Conservation (phyloP, 1,140 invertebrate species). For the Caenorhabditis brenneri region DNA sequence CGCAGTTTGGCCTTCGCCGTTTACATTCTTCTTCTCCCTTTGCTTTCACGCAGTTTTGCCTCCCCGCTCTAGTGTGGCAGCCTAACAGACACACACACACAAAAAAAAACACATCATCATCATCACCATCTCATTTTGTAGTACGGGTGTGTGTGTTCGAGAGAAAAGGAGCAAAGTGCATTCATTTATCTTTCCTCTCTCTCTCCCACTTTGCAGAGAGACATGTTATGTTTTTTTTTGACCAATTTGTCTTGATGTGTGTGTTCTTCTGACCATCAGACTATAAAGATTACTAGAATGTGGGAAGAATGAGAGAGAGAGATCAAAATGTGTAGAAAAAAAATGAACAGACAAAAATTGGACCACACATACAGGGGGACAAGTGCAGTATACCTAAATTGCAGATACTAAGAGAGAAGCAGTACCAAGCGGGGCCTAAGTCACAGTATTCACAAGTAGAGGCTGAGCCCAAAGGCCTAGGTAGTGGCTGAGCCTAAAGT, state of each 20-base stretch:
- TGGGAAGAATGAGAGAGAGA: background rate
- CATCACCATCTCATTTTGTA: constrained; percentile 16
- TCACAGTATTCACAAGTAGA: no score
- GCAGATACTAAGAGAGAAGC: no score
- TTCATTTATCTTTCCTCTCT: constrained; percentile 20
- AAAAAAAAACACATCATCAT: constrained; percentile 41
- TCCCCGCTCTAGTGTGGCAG: background rate
- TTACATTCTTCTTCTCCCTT: constrained; percentile 1
- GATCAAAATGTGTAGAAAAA: no score
- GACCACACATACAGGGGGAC: no score
- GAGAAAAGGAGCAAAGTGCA: constrained; percentile 40
- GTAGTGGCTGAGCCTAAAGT: no score
- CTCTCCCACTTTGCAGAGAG: background rate
- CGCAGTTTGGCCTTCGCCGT: constrained; percentile 18
- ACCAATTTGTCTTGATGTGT: background rate
- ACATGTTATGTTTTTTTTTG: background rate
- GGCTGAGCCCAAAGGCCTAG: no score
- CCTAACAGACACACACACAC: background rate
- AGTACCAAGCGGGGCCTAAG: no score
- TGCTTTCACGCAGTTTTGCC: background rate
- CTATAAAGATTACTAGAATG: no score
- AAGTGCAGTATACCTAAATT: no score
- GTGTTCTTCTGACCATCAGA: no score
- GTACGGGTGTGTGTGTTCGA: background rate
- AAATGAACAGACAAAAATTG: no score